Evolutionary conservation across 2,797 vertebrate genomes (phyloP).

Genomic region (Gymnopithys bicolor): DNA sequence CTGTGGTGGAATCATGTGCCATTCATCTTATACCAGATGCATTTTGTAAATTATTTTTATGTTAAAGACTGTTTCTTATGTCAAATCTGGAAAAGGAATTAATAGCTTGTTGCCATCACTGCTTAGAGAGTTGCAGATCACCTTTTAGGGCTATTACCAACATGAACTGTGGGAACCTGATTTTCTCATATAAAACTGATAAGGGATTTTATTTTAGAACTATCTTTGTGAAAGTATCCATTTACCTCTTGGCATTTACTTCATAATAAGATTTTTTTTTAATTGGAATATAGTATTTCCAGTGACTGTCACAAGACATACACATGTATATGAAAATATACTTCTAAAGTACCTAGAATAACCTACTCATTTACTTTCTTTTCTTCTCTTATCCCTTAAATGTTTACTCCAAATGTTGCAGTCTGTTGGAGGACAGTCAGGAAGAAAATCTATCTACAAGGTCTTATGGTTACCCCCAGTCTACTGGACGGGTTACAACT

Average conservation of each 20-base stretch:
- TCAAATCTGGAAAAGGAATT: neutral
- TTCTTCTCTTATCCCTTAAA: neutral
- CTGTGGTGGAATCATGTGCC: neutral
- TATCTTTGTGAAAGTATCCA: neutral
- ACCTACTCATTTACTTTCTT: neutral
- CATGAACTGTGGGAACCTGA: neutral
- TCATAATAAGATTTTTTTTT: neutral
- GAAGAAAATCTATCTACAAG: too few relatives aligned
- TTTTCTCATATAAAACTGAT: neutral
- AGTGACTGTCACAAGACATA: neutral
- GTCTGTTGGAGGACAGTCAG: too few relatives aligned
- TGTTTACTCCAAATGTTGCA: neutral
- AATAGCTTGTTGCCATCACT: neutral
- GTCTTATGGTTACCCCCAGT: too few relatives aligned
- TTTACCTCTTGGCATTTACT: neutral
- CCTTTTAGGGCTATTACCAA: neutral
- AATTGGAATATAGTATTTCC: neutral
- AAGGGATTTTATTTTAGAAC: neutral
- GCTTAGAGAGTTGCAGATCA: neutral
- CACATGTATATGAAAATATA: neutral
- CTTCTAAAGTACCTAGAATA: neutral
- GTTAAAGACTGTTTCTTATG: neutral
- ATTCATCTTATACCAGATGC: neutral
- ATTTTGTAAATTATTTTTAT: neutral
- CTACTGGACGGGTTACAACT: too few relatives aligned